Evolutionary conservation across 2,888 invertebrate species (phyloP), one percentile per base, ranked within the genome.

Genomic region (Trilocha varians): DNA sequence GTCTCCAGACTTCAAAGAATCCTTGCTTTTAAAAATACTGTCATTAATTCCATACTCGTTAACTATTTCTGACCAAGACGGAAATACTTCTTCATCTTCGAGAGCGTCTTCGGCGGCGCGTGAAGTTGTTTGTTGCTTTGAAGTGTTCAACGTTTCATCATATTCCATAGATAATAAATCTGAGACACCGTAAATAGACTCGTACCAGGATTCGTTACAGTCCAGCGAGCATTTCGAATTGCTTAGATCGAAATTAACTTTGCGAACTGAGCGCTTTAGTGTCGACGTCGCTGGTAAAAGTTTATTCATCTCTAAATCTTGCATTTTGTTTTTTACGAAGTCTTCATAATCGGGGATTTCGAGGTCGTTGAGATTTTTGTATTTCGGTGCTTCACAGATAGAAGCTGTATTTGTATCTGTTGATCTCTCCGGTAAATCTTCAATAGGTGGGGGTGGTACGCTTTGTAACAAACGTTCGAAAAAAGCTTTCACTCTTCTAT

Each of bases 121-220:
- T 43, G 44, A 18, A 42, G 59, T 50, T 42, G 39, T 17, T 45
- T 39, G 6, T 34, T 32, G 8, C 9, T 16, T 37, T 44, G 36
- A 25, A 25, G 25, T 25, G 25, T 25, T 11, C 25, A 25, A 1
- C 6, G 8, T 32, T 43, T n/a, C 32, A 39, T 36, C 34, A 49
- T 40, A 41, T 43, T 44, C 34, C 41, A 40, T 13, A 44, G 43
- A 41, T 25, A 25, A 25, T 25, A 38, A 35, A 47, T 73, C 71
- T n/a, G 76, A 66, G 34, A 82, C 44, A 9, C 83, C 84, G 46
- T 76, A 80, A 42, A 80, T 73, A 38, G 74, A 76, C 50, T 84
- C 82, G 46, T 74, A 70, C 80, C 80, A 83, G 13, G 67, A 69
- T 38, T 72, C 73, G 40, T 50, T 48, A 36, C 61, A 53, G 18